Percentiles rank a stretch among this genome's conserved stretches.
Conservation (phyloP, 2,797 vertebrate genomes). For the Xiphophorus birchmanni region DNA sequence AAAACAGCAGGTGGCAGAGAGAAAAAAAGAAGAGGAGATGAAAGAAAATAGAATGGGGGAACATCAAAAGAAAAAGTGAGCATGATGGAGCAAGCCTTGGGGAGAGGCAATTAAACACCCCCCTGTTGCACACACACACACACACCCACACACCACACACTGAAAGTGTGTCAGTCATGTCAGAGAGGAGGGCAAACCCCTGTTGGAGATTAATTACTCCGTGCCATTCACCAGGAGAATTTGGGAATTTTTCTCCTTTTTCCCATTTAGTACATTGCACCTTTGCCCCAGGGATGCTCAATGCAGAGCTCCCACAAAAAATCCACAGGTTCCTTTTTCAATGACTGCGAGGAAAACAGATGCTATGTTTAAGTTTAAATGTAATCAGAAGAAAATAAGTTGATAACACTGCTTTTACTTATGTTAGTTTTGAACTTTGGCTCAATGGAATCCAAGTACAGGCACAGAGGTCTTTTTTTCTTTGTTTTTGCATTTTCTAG, state of each 20-base stretch:
- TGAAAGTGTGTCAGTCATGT: slow-evolving; percentile 62
- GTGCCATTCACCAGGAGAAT: slow-evolving; percentile 65
- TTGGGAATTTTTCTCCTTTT: slow-evolving; percentile 67
- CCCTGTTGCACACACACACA: slow-evolving; percentile 12
- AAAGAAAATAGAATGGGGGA: slow-evolving; percentile 18
- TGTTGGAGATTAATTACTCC: slow-evolving; percentile 67
- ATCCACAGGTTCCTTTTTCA: slow-evolving; percentile 1
- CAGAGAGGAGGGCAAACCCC: slow-evolving; percentile 62
- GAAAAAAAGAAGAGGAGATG: slow-evolving; percentile 17
- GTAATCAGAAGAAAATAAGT: slow-evolving; percentile 23
- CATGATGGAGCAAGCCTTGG: slow-evolving; percentile 65
- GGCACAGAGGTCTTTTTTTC: neutral
- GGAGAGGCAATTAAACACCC: slow-evolving; percentile 64
- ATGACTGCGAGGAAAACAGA: slow-evolving; percentile 22
- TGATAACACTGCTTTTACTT: neutral
- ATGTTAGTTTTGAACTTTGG: slow-evolving; percentile 18
- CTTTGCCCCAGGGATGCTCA: slow-evolving; percentile 40
- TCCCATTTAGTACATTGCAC: slow-evolving; percentile 55
- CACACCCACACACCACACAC: neutral
- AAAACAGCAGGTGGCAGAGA: slow-evolving; percentile 33
- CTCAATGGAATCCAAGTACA: neutral
- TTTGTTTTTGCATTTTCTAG: neutral
- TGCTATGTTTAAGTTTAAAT: slow-evolving; percentile 23
- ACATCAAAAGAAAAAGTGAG: slow-evolving; percentile 65
- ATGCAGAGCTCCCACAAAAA: slow-evolving; percentile 9